These are phyloP conservation scores for Hydropsyche betteni DNA, from an alignment of 2,888 invertebrate genomes.

Conservation along the genomic window DNA sequence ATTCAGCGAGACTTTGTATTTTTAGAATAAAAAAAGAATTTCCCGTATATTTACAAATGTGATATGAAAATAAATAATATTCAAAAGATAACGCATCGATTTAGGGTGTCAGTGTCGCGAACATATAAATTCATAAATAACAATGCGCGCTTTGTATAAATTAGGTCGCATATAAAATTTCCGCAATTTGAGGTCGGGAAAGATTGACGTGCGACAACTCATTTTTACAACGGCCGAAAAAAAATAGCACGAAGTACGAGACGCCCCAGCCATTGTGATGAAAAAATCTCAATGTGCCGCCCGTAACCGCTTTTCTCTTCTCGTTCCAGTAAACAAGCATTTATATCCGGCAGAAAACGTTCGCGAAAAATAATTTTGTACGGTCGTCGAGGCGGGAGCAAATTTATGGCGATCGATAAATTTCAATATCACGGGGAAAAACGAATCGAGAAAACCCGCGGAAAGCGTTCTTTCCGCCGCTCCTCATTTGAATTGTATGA, in stretches of 20 bases:
- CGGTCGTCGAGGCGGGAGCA: constrained; percentile 33
- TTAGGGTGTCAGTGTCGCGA: no score
- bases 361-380: constrained; percentile 42
- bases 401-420: constrained; percentile 49
- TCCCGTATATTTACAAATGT: no score
- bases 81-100: no score
- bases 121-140: no score
- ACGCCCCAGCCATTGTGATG: neutral
- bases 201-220: neutral
- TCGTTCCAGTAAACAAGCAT: constrained; percentile 32
- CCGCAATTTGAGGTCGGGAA: no score
- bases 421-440: constrained; percentile 48
- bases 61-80: no score
- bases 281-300: neutral
- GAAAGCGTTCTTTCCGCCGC: constrained; percentile 20
- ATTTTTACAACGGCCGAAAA: constrained; percentile 1
- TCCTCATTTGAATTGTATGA: constrained; percentile 32
- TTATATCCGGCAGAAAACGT: constrained; percentile 22
- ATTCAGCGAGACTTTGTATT: no score
- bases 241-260: neutral
- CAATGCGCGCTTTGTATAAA: no score
- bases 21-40: no score
- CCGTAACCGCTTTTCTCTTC: neutral
- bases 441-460: constrained; percentile 45
- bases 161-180: no score